Percentiles rank a stretch among this genome's conserved stretches.
Conservation (phyloP, 35 echinoderm and acorn worm species). For the Heliocidaris erythrogramma region DNA sequence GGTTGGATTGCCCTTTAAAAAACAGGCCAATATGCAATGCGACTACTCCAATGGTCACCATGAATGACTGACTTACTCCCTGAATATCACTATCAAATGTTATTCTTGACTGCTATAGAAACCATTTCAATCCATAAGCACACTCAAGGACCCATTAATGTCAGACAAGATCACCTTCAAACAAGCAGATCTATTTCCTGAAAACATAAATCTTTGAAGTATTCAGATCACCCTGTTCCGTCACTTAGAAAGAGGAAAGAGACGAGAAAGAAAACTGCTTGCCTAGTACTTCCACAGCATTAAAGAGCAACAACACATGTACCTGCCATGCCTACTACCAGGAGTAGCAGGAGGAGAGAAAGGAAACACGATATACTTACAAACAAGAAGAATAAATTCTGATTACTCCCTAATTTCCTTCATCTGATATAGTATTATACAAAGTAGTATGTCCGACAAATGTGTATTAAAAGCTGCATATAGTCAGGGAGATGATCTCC, state of each 20-base stretch:
- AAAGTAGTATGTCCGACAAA: not conserved
- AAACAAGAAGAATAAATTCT: not conserved
- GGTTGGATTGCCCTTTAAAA: too few relatives aligned
- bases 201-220: not conserved
- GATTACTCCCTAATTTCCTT: not conserved
- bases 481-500: not conserved
- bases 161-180: not conserved
- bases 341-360: too few relatives aligned
- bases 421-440: not conserved
- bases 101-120: not conserved
- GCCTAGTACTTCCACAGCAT: not conserved
- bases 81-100: not conserved
- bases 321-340: too few relatives aligned
- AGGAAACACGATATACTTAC: not conserved
- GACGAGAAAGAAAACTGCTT: not conserved
- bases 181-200: not conserved
- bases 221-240: not conserved
- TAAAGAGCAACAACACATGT: too few relatives aligned
- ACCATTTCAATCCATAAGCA: not conserved
- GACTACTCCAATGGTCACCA: too few relatives aligned
- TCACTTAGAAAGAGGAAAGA: not conserved
- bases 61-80: too few relatives aligned
- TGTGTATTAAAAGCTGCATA: not conserved
- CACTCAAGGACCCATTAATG: not conserved
- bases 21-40: too few relatives aligned